Base-by-base conservation (phyloP, 1,140 invertebrate species). In the Octopus sinensis region DNA sequence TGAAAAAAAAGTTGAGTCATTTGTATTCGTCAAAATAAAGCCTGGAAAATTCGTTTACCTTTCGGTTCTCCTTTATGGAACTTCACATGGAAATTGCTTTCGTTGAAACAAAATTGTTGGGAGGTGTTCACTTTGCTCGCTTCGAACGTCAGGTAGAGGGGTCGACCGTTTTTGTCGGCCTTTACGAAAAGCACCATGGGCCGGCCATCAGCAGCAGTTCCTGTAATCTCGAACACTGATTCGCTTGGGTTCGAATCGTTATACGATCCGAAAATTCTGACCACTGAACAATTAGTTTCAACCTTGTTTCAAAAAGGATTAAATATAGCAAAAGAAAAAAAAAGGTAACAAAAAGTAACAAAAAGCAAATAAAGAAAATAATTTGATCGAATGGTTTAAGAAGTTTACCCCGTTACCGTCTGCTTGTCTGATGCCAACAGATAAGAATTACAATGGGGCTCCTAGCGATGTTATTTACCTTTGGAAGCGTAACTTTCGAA, bases 281-380 rank as follows among this genome's bases (percentile, higher is more conserved):
- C 80, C 10, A 82, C 80, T n/a, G 83, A 82, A 80, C 84, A 85
- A 53, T 79, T 80, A 6, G 83, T 82, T 13, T 73, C 78, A 62
- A 73, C 13, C 68, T 73, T 4, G 17, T 73, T 43, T 43, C 30
- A 43, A 43, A 43, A 2, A 54, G 52, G 13, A 78, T 43, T 43
- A 43, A 43, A 43, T 0, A 43, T 43, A 43, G 30, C 30, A 43
- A 43, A 43, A 43, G 30, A 62, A 4, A 52, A 51, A 79, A n/a
- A 43, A 30, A 80, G 77, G 77, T 13, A 53, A 73, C 79, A 23
- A 80, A 76, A 76, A 76, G 9, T 10, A 76, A 4, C 10, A 76
- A 43, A 43, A 43, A 43, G 30, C 30, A 43, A 43, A 43, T 43
- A 43, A 43, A 43, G 30, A 43, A 43, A 43, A 43, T 43, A 43